A percentile compares a stretch with the other conserved stretches of the same genome.
phyloP scores from a whole-genome alignment of 2,888 invertebrate genomes.

The Tortrix viridana region DNA sequence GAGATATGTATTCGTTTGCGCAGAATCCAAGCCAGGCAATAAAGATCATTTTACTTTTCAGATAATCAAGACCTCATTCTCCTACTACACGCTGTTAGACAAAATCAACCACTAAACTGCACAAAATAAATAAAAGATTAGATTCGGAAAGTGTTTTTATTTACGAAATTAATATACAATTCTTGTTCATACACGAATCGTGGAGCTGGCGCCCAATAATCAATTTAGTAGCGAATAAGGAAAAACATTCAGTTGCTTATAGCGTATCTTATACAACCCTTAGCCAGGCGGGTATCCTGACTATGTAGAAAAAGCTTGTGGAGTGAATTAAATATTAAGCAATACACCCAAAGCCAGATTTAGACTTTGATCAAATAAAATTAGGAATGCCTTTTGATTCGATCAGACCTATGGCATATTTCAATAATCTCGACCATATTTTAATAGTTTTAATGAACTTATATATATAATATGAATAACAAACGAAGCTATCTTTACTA shows the following conservation, averaged over 20 bases:
- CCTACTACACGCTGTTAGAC: constrained; percentile 73
- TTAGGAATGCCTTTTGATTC: no score
- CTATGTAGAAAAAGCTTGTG: no score
- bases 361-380: no score
- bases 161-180: constrained; percentile 83
- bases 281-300: background rate
- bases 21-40: no score
- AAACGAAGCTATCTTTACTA: no score
- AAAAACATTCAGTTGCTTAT: constrained; percentile 47
- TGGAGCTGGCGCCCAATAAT: constrained; percentile 16
- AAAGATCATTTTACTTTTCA: constrained; percentile 50
- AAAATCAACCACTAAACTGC: constrained; percentile 66
- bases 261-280: constrained; percentile 48
- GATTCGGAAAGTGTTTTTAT: constrained; percentile 77
- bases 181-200: constrained; percentile 72
- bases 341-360: no score
- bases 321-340: no score
- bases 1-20: no score
- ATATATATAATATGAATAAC: no score
- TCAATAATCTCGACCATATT: constrained; percentile 12
- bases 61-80: constrained; percentile 78
- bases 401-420: background rate
- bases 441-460: no score
- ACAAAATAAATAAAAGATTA: constrained; percentile 45
- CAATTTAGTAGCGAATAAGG: constrained; percentile 28